Conservation (phyloP, 2,888 invertebrate genomes). For the Drosophila paramelanica region DNA sequence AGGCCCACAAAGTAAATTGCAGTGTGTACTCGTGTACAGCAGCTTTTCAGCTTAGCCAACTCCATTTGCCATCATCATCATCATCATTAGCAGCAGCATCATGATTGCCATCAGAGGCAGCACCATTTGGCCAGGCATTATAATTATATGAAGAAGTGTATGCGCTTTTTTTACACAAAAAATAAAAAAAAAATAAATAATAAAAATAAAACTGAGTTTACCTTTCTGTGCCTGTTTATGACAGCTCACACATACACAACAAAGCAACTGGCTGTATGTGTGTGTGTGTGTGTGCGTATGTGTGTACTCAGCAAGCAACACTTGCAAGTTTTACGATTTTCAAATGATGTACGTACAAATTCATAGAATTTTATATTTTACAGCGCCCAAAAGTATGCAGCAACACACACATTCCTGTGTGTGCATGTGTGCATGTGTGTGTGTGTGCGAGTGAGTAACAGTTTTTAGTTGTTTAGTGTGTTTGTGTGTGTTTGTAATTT, state of each 20-base stretch:
- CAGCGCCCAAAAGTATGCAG: constrained; percentile 77
- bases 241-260: constrained; percentile 49
- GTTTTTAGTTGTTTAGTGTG: constrained; percentile 68
- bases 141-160: constrained; percentile 67
- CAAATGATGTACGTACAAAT: constrained; percentile 83
- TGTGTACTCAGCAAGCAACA: constrained; percentile 55
- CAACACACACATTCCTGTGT: constrained; percentile 5
- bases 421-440: constrained; percentile 4
- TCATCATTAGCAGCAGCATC: constrained; percentile 25
- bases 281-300: constrained; percentile 6
- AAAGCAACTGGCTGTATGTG: constrained; percentile 3
- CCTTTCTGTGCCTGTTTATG: constrained; percentile 71
- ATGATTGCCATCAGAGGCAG: constrained; percentile 39
- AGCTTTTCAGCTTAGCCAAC: constrained; percentile 9
- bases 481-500: constrained; percentile 47
- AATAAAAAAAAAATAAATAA: constrained; percentile 59
- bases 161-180: constrained; percentile 68
- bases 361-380: constrained; percentile 84
- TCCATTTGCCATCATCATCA: constrained; percentile 43
- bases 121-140: constrained; percentile 67
- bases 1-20: constrained; percentile 38
- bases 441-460: constrained; percentile 21
- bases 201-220: constrained; percentile 57
- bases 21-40: constrained; percentile 40
- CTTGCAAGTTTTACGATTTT: constrained; percentile 83